A percentile compares a stretch with the other conserved stretches of the same genome.
Evolutionary conservation across 2,113 vertebrate species (phyloP).

Genomic region (Rousettus leschenaultii): DNA sequence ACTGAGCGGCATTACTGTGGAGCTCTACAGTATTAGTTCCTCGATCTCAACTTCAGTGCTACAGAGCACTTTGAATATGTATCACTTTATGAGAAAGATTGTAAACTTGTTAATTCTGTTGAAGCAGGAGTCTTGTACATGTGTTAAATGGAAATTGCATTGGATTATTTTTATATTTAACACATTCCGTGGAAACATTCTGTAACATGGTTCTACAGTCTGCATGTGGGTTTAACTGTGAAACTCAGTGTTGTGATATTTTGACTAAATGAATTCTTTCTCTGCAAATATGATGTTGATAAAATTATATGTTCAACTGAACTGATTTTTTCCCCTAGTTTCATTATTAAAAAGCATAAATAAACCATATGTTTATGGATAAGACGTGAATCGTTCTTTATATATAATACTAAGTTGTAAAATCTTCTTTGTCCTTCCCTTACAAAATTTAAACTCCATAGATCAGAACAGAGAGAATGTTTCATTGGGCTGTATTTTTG

Average conservation of each 20-base stretch:
- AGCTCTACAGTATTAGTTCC: background rate
- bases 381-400: background rate
- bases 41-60: background rate
- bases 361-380: slow-evolving; percentile 18
- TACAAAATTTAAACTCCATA: background rate
- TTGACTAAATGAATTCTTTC: slow-evolving; percentile 48
- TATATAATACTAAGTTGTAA: background rate
- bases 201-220: slow-evolving; percentile 30
- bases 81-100: slow-evolving; percentile 3
- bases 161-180: slow-evolving; percentile 65
- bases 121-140: slow-evolving; percentile 44
- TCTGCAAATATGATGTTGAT: slow-evolving; percentile 16
- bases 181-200: slow-evolving; percentile 41
- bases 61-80: slow-evolving; percentile 31
- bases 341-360: slow-evolving; percentile 57
- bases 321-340: background rate
- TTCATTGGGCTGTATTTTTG: background rate
- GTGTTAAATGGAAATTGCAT: slow-evolving; percentile 59
- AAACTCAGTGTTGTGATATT: slow-evolving; percentile 62
- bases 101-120: slow-evolving; percentile 27
- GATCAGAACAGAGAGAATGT: background rate
- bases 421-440: background rate
- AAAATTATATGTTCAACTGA: slow-evolving; percentile 31
- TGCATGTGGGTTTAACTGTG: slow-evolving; percentile 60
- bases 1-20: background rate